These are phyloP conservation scores for Troides oblongomaculatus DNA, from an alignment of 2,888 invertebrate genomes.

Conservation along the genomic window DNA sequence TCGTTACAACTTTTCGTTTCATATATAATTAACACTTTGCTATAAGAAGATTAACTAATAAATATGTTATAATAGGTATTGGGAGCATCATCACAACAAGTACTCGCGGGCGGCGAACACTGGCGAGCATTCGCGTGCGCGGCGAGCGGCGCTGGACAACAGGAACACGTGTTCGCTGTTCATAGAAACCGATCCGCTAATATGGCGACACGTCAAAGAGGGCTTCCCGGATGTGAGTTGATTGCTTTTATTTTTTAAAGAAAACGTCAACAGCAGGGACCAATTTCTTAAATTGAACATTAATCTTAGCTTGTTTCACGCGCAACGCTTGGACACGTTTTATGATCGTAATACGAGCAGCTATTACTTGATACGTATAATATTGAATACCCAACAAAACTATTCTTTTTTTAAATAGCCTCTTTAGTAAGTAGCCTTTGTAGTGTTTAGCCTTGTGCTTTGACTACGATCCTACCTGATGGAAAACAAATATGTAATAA, in stretches of 20 bases:
- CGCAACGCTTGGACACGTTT: conserved; percentile 13
- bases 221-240: conserved; percentile 87
- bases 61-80: conserved; percentile 48
- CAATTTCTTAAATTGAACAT: conserved; percentile 9
- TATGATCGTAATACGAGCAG: conserved; percentile 21
- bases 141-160: conserved; percentile 83
- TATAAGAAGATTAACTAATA: neutral
- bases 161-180: conserved; percentile 96
- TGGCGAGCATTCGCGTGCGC: conserved; percentile 75
- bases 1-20: too few relatives aligned
- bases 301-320: conserved; percentile 7
- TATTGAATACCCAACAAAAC: too few relatives aligned
- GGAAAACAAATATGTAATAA: too few relatives aligned
- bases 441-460: too few relatives aligned
- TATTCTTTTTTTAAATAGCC: too few relatives aligned
- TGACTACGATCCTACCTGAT: too few relatives aligned
- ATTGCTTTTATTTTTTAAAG: conserved; percentile 19
- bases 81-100: conserved; percentile 82
- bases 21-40: too few relatives aligned
- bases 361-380: conserved; percentile 8
- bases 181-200: conserved; percentile 98
- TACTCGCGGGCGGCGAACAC: conserved; percentile 89
- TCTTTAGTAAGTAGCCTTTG: too few relatives aligned
- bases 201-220: conserved; percentile 96
- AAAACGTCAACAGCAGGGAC: conserved; percentile 1